Percentiles rank a stretch among this genome's conserved stretches.
Conservation (phyloP, 2,888 invertebrate genomes). For the Altica lythri region DNA sequence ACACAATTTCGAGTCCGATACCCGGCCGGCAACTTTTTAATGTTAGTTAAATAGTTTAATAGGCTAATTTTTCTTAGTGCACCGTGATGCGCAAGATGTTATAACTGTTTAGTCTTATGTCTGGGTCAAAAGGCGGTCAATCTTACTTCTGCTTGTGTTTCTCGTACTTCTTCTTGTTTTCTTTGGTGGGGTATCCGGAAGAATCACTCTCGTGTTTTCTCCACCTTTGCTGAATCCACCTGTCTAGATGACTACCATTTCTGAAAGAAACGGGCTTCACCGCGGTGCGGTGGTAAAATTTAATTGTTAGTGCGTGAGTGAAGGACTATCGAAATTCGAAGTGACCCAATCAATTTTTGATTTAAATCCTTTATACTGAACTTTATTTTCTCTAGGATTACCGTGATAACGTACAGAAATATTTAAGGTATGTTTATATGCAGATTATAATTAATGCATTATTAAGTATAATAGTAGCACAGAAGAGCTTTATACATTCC, state of each 20-base stretch:
- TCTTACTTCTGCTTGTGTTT: conserved; percentile 26
- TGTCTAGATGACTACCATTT: conserved; percentile 50
- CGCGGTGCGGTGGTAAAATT: conserved; percentile 49
- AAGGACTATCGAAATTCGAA: neutral
- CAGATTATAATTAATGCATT: no score
- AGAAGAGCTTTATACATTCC: no score
- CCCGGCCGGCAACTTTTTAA: conserved; percentile 29
- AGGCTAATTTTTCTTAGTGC: conserved; percentile 35
- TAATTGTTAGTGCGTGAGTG: neutral
- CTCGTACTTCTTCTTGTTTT: conserved; percentile 31
- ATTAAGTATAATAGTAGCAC: no score
- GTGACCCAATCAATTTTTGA: neutral
- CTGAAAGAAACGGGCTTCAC: conserved; percentile 44
- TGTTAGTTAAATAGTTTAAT: conserved; percentile 36
- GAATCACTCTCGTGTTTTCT: conserved; percentile 41
- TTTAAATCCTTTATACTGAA: neutral
- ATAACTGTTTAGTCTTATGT: conserved; percentile 62
- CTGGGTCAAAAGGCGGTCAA: conserved; percentile 64
- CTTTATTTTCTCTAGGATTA: conserved; percentile 11
- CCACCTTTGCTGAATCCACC: conserved; percentile 45
- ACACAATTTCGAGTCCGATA: conserved; percentile 26
- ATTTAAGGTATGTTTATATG: no score
- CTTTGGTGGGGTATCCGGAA: conserved; percentile 45
- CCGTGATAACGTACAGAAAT: no score
- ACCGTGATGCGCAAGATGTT: conserved; percentile 54